Percentiles rank a stretch among this genome's conserved stretches.
phyloP scores from a whole-genome alignment of 2,113 vertebrate genomes.

The Myxocyprinus asiaticus region DNA sequence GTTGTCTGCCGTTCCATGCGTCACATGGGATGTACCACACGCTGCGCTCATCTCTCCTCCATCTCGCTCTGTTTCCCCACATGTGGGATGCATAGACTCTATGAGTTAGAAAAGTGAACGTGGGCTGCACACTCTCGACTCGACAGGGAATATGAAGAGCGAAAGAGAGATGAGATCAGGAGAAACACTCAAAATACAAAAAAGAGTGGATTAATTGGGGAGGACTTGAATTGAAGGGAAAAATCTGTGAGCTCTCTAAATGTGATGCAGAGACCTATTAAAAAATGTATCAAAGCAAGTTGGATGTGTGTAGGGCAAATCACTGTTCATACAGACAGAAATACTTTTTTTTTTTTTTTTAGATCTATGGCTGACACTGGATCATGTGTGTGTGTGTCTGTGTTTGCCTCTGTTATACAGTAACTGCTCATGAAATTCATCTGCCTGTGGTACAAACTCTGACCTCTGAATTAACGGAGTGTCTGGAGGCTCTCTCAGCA shows the following conservation, averaged over 20 bases:
- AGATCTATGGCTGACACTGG: not conserved
- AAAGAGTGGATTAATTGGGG: not conserved
- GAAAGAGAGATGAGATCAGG: not conserved
- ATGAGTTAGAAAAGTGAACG: constrained; percentile 11
- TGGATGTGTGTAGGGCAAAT: constrained; percentile 8
- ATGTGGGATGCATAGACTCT: constrained; percentile 31
- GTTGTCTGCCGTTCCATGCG: not conserved
- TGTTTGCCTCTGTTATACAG: not conserved
- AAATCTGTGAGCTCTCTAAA: constrained; percentile 48
- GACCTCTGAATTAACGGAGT: too few species aligned
- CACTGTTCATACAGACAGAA: constrained; percentile 1
- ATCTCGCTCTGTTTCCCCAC: not conserved
- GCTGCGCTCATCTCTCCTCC: constrained; percentile 38
- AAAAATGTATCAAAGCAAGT: constrained; percentile 72
- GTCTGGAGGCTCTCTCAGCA: too few species aligned
- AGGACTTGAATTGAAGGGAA: constrained; percentile 29
- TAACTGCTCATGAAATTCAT: not conserved
- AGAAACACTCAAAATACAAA: constrained; percentile 27
- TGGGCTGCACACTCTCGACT: constrained; percentile 3
- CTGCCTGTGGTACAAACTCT: not conserved
- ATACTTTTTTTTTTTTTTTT: not conserved
- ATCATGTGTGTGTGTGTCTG: not conserved
- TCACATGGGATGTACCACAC: constrained; percentile 27
- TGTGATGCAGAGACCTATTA: constrained; percentile 64
- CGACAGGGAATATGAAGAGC: constrained; percentile 1